Percentiles rank a stretch among this genome's conserved stretches.
Conservation (phyloP, 1,140 invertebrate genomes). For the Colletes latitarsis region DNA sequence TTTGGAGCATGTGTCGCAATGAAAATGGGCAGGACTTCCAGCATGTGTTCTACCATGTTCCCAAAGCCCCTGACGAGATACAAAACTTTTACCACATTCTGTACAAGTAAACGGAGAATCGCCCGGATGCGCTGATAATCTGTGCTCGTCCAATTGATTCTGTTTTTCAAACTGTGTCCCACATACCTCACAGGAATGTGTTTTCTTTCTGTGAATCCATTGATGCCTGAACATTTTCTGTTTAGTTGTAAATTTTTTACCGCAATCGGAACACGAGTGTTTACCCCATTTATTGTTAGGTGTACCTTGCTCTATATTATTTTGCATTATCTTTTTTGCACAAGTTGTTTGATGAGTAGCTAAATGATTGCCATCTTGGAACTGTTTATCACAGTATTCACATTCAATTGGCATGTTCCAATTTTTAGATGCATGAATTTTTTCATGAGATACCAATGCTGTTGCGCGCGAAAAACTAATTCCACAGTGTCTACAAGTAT, state of each 20-base stretch:
- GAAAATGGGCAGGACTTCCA: constrained; percentile 78
- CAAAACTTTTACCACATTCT: constrained; percentile 80
- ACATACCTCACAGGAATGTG: constrained; percentile 79
- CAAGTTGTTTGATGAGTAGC: constrained; percentile 75
- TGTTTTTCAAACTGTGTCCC: constrained; percentile 78
- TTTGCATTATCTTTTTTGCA: constrained; percentile 74
- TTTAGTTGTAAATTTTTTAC: constrained; percentile 81
- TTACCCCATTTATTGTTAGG: constrained; percentile 76
- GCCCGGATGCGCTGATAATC: constrained; percentile 76
- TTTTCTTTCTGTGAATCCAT: constrained; percentile 82
- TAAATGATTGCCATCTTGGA: constrained; percentile 73
- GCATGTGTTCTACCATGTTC: constrained; percentile 80
- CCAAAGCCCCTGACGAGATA: constrained; percentile 80
- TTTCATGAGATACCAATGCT: constrained; percentile 73
- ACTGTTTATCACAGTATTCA: constrained; percentile 79
- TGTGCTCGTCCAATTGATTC: constrained; percentile 77
- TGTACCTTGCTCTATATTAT: constrained; percentile 66
- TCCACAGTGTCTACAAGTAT: constrained; percentile 74
- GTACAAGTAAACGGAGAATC: constrained; percentile 79
- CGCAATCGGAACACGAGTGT: constrained; percentile 79
- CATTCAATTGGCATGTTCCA: constrained; percentile 76
- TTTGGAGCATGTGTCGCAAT: constrained; percentile 83
- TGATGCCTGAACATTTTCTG: constrained; percentile 82
- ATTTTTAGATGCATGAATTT: constrained; percentile 70
- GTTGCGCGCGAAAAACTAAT: constrained; percentile 69